These are phyloP conservation scores for Cecidostiba fungosa DNA, from an alignment of 2,888 invertebrate genomes.

Conservation along the genomic window DNA sequence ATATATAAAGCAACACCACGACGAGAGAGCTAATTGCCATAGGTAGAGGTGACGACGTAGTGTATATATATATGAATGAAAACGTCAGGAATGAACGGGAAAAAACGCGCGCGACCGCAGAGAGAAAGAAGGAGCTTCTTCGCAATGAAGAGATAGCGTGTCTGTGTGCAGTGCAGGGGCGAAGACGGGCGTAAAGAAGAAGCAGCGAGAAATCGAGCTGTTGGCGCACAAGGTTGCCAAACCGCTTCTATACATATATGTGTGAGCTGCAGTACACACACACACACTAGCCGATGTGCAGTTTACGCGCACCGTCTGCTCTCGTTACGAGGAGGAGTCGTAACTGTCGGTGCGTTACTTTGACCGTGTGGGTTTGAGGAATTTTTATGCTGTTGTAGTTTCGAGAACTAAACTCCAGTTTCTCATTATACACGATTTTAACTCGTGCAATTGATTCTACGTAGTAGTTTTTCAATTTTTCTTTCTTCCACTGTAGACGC, in stretches of 20 bases:
- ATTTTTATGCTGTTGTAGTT: background rate
- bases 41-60: background rate
- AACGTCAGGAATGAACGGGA: background rate
- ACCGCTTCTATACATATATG: background rate
- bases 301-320: slow-evolving; percentile 19
- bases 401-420: background rate
- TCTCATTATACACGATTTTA: background rate
- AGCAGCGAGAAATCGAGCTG: slow-evolving; percentile 16
- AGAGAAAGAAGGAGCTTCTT: background rate
- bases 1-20: background rate
- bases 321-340: background rate
- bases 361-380: background rate
- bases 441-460: background rate
- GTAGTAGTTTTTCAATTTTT: background rate
- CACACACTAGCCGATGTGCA: background rate
- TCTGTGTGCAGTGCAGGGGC: background rate
- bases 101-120: slow-evolving; percentile 13
- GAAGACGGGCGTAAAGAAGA: slow-evolving; percentile 8
- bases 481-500: no score
- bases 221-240: slow-evolving; percentile 12
- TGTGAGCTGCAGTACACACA: background rate
- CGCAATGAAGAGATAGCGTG: slow-evolving; percentile 11
- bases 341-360: background rate
- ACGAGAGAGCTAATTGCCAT: background rate
- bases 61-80: background rate